Evolutionary conservation across 2,113 vertebrate genomes (phyloP), one percentile per base, ranked within the genome.

Genomic region (Origma solitaria): DNA sequence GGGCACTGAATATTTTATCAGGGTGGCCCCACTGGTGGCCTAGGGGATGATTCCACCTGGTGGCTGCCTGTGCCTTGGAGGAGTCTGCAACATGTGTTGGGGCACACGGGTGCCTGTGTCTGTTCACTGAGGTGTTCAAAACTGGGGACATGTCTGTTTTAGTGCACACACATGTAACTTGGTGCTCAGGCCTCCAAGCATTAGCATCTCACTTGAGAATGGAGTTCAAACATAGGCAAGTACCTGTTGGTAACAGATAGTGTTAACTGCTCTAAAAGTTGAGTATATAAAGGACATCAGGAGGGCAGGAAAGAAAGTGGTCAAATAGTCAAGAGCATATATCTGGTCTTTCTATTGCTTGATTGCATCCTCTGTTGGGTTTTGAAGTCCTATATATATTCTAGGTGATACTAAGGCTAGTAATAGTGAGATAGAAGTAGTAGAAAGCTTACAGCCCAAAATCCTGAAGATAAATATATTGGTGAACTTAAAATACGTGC

Each of bases 111-210:
- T 62, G 40, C 14, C 72, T 22, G 10, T 68, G 38, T 69, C 40
- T 44, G 0, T 0, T 3, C 15, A 2, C 25, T 0, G 38, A 27
- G 47, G 9, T 2, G 2, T 24, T 62, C 8, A 6, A 23, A 57
- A 13, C 64, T n/a, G 86, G 23, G 54, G 54, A 6, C 33, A 15
- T 1, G 1, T 49, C 28, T 50, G 13, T 18, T 75, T 19, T 24
- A 47, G 15, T 82, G 47, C 35, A 16, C 1, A 0, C 31, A 2
- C 0, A 0, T 0, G 1, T 35, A 47, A 35, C 15, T 47, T 69
- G 10, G 35, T 6, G 17, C 75, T 40, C 5, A 6, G 54, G 21
- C 57, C 57, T 88, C 50, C 14, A 6, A 33, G 24, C 66, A 1
- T 54, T 50, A 10, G 42, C 6, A 2, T 69, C 30, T 42, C 0